Base-by-base conservation (phyloP, 2,888 invertebrate species). In the Malthinus seriepunctatus region DNA sequence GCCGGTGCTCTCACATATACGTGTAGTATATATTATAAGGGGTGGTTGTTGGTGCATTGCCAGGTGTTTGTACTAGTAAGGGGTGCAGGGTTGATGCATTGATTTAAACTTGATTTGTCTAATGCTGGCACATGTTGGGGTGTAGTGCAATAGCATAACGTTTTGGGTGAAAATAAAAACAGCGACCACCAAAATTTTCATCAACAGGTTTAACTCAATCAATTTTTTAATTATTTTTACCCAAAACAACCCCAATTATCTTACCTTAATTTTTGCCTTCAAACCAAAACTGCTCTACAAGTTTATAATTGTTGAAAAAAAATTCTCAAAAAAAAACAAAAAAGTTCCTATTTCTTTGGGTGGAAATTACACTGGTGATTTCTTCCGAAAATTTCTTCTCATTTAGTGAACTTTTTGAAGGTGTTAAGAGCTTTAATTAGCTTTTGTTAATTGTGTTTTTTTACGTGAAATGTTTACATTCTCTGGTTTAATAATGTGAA, bases 401-500 rank as follows among this genome's bases (percentile, higher is more conserved):
- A 5, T 3, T 23, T 23, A 23, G 5, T 3, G 3, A 5, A 23
- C 23, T 23, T 23, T 5, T 3, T 23, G 3, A 23, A 23, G 23
- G 23, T 23, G 23, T 5, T 23, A 23, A 23, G 23, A 2, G 23
- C 23, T 23, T 23, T 23, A 5, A 23, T 23, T 23, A 23, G 5
- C 5, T 23, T 23, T 23, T n/a, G n/a, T 23, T 23, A 23, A 5
- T 23, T 23, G 2, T 5, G 23, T 23, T 23, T 3, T 23, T 23
- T 23, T 23, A 3, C 23, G 5, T 5, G 2, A 23, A 23, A 23
- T 42, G 39, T 59, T 59, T 46, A 33, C 54, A 23, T 12, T 45
- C 42, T n/a, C 59, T 54, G 54, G 12, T 50, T n/a, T 50, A 60
- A 64, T 60, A 59, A 60, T 51, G 56, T 60, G 73, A 70, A 75